Percentiles rank a stretch among this genome's conserved stretches.
Conservation (phyloP, 2,113 vertebrate genomes). For the Pseudois nayaur region DNA sequence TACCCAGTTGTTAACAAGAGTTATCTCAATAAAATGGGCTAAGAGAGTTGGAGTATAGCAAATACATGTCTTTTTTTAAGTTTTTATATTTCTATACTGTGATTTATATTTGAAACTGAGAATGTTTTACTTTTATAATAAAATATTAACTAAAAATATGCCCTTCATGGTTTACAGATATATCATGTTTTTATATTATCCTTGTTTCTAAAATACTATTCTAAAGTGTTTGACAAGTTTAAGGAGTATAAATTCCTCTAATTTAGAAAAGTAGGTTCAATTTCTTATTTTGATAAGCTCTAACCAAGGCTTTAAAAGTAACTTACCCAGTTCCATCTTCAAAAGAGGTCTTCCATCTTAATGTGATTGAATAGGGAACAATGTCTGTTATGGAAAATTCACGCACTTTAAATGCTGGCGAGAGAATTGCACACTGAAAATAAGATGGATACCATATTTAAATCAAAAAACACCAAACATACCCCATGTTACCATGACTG, state of each 20-base stretch:
- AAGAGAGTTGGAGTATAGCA: not conserved
- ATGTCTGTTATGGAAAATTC: slow-evolving; percentile 97
- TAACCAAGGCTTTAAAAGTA: slow-evolving; percentile 21
- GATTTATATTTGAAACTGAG: not conserved
- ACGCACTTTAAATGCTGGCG: slow-evolving; percentile 96
- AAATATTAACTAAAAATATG: not conserved
- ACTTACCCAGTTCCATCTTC: slow-evolving; percentile 93
- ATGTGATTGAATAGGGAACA: slow-evolving; percentile 93
- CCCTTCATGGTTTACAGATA: not conserved
- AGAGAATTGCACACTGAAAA: slow-evolving; percentile 95
- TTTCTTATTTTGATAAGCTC: not conserved
- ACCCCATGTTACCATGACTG: not conserved
- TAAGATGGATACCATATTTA: slow-evolving; percentile 46
- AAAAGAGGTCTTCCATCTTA: slow-evolving; percentile 92
- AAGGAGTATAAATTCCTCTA: not conserved
- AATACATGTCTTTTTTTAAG: not conserved
- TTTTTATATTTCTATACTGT: not conserved
- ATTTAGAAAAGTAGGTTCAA: not conserved
- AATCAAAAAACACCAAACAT: slow-evolving; percentile 12
- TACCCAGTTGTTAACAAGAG: not conserved
- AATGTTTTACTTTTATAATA: not conserved
- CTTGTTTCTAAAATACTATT: not conserved
- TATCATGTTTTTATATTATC: not conserved
- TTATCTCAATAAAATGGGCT: not conserved
- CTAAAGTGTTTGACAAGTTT: not conserved